Evolutionary conservation across 2,113 vertebrate species (phyloP), one percentile per base, ranked within the genome.

Genomic region (Galeopterus variegatus): DNA sequence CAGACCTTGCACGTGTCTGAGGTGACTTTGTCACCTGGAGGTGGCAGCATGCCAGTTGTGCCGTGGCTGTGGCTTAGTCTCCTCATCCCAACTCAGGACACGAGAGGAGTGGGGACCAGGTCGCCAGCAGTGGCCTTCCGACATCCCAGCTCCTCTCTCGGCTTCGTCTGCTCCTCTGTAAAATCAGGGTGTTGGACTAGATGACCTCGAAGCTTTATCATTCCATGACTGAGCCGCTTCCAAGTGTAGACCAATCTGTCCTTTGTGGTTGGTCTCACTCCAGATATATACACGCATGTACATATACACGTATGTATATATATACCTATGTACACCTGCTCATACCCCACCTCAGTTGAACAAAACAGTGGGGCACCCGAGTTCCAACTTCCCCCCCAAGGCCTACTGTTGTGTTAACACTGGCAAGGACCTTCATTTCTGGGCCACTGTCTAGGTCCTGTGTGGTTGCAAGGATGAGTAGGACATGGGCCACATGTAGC

Each of bases 201-300:
- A 12, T 72, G 28, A 93, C 36, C 33, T 50, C 0, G 1, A 90
- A 91, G 77, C 50, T 33, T 70, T 64, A 13, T 70, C 14, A 4
- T 67, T 54, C 28, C 1, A 0, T 5, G 15, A 72, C 73, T 5
- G 15, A 72, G 79, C 54, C 5, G 0, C 60, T 9, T 3, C 14
- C 36, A 65, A 2, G 12, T 56, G 15, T 45, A 48, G 36, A 80
- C 65, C 2, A 7, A 21, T 11, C 26, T 3, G 0, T 15, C 48
- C n/a, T 73, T 23, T 2, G 1, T 3, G 0, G 7, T 14, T 2
- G n/a, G 19, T 50, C 33, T 77, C 54, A 8, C 54, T 26, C 67
- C 15, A 41, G 77, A 7, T 18, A 4, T 21, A 11, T 13, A 28
- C 26, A 24, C 41, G 41, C 8, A 7, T 9, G 6, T 8, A 0